Conservation (phyloP, 2,888 invertebrate genomes). For the Julus scanicus region DNA sequence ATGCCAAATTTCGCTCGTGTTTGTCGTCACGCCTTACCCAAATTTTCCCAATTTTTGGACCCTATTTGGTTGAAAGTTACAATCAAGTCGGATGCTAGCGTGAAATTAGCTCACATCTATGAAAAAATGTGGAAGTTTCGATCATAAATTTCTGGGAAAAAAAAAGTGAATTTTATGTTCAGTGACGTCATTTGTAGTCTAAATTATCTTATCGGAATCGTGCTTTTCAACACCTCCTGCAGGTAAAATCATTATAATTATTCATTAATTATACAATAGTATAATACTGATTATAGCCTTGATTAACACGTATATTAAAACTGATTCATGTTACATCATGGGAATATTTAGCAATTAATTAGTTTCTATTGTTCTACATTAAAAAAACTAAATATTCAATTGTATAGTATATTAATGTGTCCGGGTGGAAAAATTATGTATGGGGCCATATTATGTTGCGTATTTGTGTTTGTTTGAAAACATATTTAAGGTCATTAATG, state of each 20-base stretch:
- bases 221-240: background rate
- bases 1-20: conserved; percentile 8
- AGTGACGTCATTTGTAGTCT: background rate
- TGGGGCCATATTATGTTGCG: too few relatives aligned
- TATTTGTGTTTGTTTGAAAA: too few relatives aligned
- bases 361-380: too few relatives aligned
- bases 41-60: background rate
- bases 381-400: too few relatives aligned
- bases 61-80: background rate
- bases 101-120: background rate
- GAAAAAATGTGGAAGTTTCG: background rate
- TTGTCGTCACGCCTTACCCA: conserved; percentile 42
- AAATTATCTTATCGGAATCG: background rate
- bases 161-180: background rate
- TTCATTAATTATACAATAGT: too few relatives aligned
- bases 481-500: too few relatives aligned
- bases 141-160: background rate
- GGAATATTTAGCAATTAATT: too few relatives aligned
- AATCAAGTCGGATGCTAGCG: conserved; percentile 6
- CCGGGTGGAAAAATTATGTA: too few relatives aligned
- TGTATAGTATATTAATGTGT: too few relatives aligned
- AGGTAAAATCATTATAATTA: background rate
- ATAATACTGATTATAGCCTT: too few relatives aligned
- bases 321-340: too few relatives aligned
- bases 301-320: too few relatives aligned